Evolutionary conservation across 1,140 invertebrate genomes (phyloP), one percentile per base, ranked within the genome.

Genomic region (Anoplophora glabripennis): DNA sequence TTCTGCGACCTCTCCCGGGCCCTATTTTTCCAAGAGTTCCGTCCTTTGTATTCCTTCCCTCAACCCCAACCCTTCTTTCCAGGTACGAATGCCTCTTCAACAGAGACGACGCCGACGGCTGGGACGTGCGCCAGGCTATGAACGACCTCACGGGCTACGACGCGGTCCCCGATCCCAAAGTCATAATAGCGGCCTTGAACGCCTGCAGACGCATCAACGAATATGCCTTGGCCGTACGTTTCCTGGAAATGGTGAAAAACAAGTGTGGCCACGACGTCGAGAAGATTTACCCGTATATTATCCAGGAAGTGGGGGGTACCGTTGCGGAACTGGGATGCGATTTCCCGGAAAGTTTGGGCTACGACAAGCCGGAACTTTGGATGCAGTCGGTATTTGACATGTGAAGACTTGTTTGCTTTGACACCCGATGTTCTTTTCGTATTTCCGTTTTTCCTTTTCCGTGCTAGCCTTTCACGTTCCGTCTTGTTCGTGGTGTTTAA

Each of bases 121-220:
- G 88, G 88, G 84, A 86, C 66, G 73, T 88, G 33, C 77, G 88
- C 33, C 70, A 80, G 71, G 81, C 74, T n/a, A 80, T 85, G 77
- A 80, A 79, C 68, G 81, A 84, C 60, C 57, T 84, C 12, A 71
- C 80, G 65, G 82, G 80, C 28, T 79, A 82, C 72, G 87, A 90
- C 76, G 74, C 83, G 37, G 80, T 90, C 56, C 88, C 88, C 35
- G 86, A 90, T 61, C 88, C 88, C 15, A 79, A 80, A 69, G 83
- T 89, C 55, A 80, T 89, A 36, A 82, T 81, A 64, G 86, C 87
- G 45, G 84, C 78, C 7, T 66, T 90, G 46, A 78, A 84, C 62
- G 89, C 88, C 17, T 88, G 86, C 71, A 75, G 88, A 46, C 67
- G 85, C 38, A 61, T 89, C 3, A 89, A 90, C 73, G 89, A 90